These are phyloP conservation scores for Oceanodroma leucorhoa DNA, from an alignment of 2,797 vertebrate species.

Conservation along the genomic window DNA sequence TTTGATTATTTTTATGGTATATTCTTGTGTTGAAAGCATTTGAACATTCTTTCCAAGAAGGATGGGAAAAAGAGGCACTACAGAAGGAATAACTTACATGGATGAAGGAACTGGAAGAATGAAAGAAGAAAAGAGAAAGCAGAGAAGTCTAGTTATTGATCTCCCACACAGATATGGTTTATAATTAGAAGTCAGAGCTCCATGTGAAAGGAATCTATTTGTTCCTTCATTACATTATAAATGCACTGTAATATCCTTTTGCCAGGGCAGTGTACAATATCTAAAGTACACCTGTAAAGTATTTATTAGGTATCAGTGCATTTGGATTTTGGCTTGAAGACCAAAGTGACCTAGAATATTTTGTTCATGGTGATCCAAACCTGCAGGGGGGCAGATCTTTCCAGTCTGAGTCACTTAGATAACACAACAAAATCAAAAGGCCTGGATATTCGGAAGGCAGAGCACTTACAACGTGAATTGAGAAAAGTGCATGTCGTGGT, in stretches of 20 bases:
- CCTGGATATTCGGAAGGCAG: background rate
- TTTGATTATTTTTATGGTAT: background rate
- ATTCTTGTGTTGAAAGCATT: background rate
- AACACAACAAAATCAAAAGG: background rate
- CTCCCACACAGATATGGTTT: background rate
- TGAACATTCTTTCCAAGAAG: background rate
- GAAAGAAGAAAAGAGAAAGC: background rate
- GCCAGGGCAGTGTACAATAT: background rate
- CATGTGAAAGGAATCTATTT: background rate
- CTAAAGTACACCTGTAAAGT: background rate
- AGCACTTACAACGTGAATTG: rapidly evolving
- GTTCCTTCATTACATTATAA: background rate
- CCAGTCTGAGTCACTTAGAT: background rate
- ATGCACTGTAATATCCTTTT: background rate
- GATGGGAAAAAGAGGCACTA: background rate
- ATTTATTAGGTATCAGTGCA: background rate
- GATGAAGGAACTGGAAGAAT: background rate
- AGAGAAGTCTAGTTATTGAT: background rate
- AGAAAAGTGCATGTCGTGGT: too few relatives aligned
- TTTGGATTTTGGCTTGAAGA: background rate
- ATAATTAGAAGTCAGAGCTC: background rate
- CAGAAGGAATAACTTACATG: background rate
- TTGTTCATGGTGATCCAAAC: background rate
- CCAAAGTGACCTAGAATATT: background rate
- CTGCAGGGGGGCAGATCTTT: background rate